Conservation (phyloP, 2,797 vertebrate species). For the Zenarchopterus dispar region DNA sequence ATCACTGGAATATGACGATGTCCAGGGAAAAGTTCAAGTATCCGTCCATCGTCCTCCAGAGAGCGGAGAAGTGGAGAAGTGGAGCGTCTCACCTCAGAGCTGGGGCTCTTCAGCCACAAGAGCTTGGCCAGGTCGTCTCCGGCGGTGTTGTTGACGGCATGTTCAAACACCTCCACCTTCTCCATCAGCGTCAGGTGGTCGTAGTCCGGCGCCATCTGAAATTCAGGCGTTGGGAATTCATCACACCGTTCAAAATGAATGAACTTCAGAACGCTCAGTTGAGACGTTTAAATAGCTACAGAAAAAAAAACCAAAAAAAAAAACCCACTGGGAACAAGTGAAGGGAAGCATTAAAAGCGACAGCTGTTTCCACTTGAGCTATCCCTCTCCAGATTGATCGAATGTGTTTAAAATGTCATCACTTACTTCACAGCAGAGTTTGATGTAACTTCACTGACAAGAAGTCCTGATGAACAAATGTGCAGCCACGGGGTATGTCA, state of each 20-base stretch:
- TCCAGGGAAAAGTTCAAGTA: conserved; percentile 11
- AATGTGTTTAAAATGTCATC: conserved; percentile 12
- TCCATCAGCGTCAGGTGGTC: conserved; percentile 99
- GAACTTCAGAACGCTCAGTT: background rate
- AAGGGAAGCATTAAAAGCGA: background rate
- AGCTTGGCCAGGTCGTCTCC: conserved; percentile 97
- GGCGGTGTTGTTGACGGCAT: conserved; percentile 97
- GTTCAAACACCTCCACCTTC: conserved; percentile 99
- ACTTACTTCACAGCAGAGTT: background rate
- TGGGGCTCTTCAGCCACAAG: conserved; percentile 97
- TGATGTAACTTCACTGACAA: conserved; percentile 2
- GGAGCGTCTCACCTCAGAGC: conserved; percentile 86
- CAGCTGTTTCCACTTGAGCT: conserved; percentile 1
- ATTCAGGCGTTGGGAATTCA: conserved; percentile 2
- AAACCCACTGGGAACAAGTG: background rate
- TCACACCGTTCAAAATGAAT: background rate
- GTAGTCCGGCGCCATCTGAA: conserved; percentile 98
- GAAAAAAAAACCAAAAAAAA: background rate
- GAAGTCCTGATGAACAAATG: background rate
- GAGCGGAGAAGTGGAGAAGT: background rate
- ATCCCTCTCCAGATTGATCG: background rate
- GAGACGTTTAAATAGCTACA: background rate
- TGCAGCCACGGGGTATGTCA: background rate
- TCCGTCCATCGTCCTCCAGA: background rate
- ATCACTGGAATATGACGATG: background rate